Evolutionary conservation across 2,797 vertebrate genomes (phyloP), one percentile per base, ranked within the genome.

Genomic region (Tenualosa thibaudeaui): DNA sequence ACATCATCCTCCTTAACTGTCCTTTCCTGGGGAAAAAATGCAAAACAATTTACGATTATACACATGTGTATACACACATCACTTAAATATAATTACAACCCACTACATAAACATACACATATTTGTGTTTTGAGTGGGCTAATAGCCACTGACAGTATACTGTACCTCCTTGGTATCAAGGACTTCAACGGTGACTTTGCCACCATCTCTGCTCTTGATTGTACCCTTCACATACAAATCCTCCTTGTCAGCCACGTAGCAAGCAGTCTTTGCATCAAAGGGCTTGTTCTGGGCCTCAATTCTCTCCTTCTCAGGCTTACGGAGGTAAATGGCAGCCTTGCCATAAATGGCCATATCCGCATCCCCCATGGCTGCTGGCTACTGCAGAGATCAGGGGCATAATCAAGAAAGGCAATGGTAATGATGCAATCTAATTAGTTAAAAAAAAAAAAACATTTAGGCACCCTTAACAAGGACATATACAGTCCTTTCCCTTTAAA

Each of bases 291-390:
- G 96, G 37, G 96, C 95, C 85, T 97, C 96, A 62, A 96, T 93
- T 24, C 96, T 94, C 86, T 97, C 97, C 88, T 90, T 97, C 81
- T 97, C 96, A 81, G 95, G 89, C 40, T 97, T 97, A 0, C 96
- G 93, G 84, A 97, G 96, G 86, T 89, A 97, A 4, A 95, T 81
- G 86, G 96, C 92, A 0, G 97, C 96, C 81, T 90, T 91, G 90
- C 96, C 96, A 43, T 96, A 97, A 2, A 89, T 0, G 2, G 96
- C 93, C 97, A 97, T 97, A 9, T 96, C 95, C 0, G 93, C 5
- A 0, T 96, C 94, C 22, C 58, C 58, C 58, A 60, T 60, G 58
- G 5, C 24, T 60, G 58, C 22, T 4, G 22, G n/a, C n/a, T 9
- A 9, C 58, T 62, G n/a, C 46, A 49, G 7, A 49, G 46, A 49